These are phyloP conservation scores for Orthonevra nobilis DNA, from an alignment of 2,888 invertebrate species.

Conservation along the genomic window DNA sequence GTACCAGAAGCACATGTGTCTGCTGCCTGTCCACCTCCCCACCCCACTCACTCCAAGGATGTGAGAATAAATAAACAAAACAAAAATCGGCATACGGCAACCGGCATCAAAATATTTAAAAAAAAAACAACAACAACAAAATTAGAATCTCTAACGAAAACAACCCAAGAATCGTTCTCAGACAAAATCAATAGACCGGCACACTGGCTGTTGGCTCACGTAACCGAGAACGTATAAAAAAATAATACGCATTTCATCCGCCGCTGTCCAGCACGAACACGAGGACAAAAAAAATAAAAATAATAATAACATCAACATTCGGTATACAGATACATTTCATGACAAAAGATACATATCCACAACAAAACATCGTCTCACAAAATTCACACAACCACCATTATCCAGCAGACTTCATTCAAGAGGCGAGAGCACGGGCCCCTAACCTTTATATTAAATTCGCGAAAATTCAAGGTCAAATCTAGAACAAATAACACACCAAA, in stretches of 20 bases:
- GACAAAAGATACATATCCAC: neutral
- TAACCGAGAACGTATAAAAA: slow-evolving; percentile 10
- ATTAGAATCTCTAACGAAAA: too few relatives aligned
- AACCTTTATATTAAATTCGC: slow-evolving; percentile 61
- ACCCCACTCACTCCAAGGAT: slow-evolving; percentile 5
- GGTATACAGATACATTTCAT: neutral
- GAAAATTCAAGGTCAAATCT: slow-evolving; percentile 64
- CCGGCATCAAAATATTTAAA: too few relatives aligned
- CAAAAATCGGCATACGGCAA: slow-evolving; percentile 19
- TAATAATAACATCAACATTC: too few relatives aligned
- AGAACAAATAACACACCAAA: slow-evolving; percentile 40
- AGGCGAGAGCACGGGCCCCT: slow-evolving; percentile 48
- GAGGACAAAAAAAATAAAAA: neutral
- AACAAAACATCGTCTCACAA: slow-evolving; percentile 1
- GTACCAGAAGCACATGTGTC: slow-evolving; percentile 4
- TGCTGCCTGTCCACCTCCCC: too few relatives aligned
- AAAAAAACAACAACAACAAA: slow-evolving; percentile 3
- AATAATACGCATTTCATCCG: slow-evolving; percentile 41
- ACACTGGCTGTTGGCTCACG: slow-evolving; percentile 34
- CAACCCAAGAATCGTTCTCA: slow-evolving; percentile 23
- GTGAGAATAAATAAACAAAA: slow-evolving; percentile 11
- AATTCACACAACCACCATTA: too few relatives aligned
- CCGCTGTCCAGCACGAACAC: neutral
- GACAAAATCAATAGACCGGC: slow-evolving; percentile 46
- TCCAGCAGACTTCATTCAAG: slow-evolving; percentile 52